Evolutionary conservation across 2,888 invertebrate species (phyloP), one percentile per base, ranked within the genome.

Genomic region (Siphonodentalium dalli): DNA sequence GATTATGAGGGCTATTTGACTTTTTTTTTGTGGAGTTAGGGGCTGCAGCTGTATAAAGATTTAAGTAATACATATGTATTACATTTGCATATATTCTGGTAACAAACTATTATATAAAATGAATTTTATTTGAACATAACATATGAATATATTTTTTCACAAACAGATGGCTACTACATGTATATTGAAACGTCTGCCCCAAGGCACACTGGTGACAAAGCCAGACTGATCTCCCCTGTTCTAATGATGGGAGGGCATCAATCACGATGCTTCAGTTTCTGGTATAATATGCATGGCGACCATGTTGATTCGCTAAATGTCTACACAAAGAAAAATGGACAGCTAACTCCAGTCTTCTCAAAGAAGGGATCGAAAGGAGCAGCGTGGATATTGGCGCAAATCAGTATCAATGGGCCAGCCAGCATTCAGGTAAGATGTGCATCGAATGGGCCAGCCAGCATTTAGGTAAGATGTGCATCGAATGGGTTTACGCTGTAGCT

Each of bases 171-270:
- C 4, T 71, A 66, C 51, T 77, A 77, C 58, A 45, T 76, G 34
- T 75, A 72, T 48, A 64, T 74, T 27, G 74, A 75, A 47, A 63
- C 87, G 1, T 81, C 85, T 5, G 85, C 83, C 61, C 86, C 86
- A 1, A 76, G 86, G 47, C 65, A 83, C 53, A 84, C 84, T 1
- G 86, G 86, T 1, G 85, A 86, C 67, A 80, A 80, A 38, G 87
- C 87, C 0, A 78, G 84, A 54, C 54, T 77, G 20, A 37, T 66
- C 34, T 69, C 71, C 49, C 71, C 72, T n/a, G 43, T 47, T 1
- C 35, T 68, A 6, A 58, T 45, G 18, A 23, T 61, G 2, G 40
- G 47, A 13, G 37, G 9, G 6, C 55, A 45, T 28, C 61, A 55
- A 21, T 50, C 61, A 7, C 44, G 49, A 44, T 75, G 72, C 45